A percentile compares a stretch with the other conserved stretches of the same genome.
Conservation (phyloP, 2,113 vertebrate genomes). For the Dolichotis patagonum region DNA sequence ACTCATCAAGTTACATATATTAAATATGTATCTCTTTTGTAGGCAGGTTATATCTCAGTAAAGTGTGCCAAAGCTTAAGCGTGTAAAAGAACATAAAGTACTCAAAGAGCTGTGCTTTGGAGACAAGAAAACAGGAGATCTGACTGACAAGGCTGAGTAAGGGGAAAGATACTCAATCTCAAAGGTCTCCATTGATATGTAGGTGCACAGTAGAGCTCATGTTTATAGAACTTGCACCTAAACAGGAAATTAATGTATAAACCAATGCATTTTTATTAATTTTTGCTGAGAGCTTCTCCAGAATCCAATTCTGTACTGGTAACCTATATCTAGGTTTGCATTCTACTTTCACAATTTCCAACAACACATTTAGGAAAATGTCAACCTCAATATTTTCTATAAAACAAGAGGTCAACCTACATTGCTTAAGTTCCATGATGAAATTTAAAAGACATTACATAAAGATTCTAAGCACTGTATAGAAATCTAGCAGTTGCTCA, state of each 20-base stretch:
- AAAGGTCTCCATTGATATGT: rapidly evolving
- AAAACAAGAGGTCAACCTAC: neutral
- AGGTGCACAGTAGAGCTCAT: neutral
- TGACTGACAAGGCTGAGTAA: neutral
- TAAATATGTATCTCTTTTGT: neutral
- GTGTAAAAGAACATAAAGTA: neutral
- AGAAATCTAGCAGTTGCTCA: neutral
- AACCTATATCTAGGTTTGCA: neutral
- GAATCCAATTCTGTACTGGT: neutral
- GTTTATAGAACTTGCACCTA: neutral
- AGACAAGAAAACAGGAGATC: neutral
- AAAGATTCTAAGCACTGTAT: neutral
- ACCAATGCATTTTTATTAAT: no score
- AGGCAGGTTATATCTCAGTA: no score
- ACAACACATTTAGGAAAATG: neutral
- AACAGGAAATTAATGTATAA: neutral
- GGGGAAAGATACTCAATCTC: neutral
- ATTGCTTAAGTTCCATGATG: no score
- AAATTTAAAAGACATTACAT: neutral
- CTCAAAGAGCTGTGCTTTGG: neutral
- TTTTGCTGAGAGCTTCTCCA: neutral
- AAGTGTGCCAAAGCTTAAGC: neutral
- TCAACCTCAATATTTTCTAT: neutral
- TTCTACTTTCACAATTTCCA: neutral
- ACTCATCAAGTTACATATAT: neutral